Percentiles rank a stretch among this genome's conserved stretches.
phyloP scores from a whole-genome alignment of 2,113 vertebrate species.

The Actinemys pallida region DNA sequence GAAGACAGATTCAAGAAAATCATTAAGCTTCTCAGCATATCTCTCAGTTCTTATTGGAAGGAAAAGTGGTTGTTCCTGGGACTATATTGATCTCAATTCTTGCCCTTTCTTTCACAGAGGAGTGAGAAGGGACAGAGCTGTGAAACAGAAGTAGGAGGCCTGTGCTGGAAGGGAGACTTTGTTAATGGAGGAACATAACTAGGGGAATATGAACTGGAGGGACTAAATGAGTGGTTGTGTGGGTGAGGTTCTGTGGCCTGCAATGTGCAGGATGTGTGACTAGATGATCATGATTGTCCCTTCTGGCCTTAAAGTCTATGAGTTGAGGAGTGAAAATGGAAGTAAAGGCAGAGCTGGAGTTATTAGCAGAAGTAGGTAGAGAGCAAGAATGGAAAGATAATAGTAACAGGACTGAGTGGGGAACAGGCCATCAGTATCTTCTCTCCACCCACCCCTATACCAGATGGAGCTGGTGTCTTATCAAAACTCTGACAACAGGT shows the following conservation, averaged over 20 bases:
- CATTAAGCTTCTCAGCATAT: neutral
- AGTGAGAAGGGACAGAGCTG: neutral
- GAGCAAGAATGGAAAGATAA: neutral
- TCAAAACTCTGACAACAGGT: neutral
- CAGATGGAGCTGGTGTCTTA: neutral
- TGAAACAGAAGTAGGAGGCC: neutral
- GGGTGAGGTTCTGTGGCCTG: neutral
- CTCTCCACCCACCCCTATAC: neutral
- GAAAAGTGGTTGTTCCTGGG: neutral
- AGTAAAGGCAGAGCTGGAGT: neutral
- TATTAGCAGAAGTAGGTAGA: neutral
- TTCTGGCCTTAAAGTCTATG: neutral
- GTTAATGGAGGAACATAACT: neutral
- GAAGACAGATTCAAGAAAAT: neutral
- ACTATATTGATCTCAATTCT: neutral
- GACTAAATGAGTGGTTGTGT: neutral
- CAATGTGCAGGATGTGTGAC: neutral
- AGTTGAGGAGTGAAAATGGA: neutral
- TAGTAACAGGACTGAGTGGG: neutral
- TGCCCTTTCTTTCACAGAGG: neutral
- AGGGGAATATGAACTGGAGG: neutral
- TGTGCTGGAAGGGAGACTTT: neutral
- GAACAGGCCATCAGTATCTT: neutral
- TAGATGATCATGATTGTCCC: neutral
- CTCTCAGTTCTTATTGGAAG: neutral